Conservation (phyloP, 2,888 invertebrate genomes). For the Sericinus montela region DNA sequence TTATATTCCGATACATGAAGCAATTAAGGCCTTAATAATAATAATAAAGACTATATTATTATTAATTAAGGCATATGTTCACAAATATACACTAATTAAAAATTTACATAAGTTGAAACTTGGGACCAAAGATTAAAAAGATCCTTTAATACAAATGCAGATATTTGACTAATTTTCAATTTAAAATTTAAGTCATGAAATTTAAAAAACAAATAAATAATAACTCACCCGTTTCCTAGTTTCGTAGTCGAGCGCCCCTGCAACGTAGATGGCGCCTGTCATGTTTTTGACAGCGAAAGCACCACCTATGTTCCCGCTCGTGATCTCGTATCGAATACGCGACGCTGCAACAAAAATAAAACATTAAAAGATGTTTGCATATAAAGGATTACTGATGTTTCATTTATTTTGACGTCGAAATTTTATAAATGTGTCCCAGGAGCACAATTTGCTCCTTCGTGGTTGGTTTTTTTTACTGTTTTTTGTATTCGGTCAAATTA, state of each 20-base stretch:
- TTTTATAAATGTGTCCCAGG: slow-evolving; percentile 7
- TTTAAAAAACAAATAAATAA: no score
- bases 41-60: no score
- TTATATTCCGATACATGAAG: no score
- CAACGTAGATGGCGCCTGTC: slow-evolving; percentile 99
- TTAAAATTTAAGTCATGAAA: no score
- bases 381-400: neutral
- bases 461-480: slow-evolving; percentile 4
- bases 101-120: no score
- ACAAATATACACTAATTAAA: no score
- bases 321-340: slow-evolving; percentile 99
- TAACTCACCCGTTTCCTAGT: slow-evolving; percentile 94
- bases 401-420: slow-evolving; percentile 8
- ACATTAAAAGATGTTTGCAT: slow-evolving; percentile 24
- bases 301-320: slow-evolving; percentile 98
- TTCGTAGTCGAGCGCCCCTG: slow-evolving; percentile 97
- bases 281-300: slow-evolving; percentile 98
- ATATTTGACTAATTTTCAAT: no score
- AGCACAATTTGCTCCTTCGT: slow-evolving; percentile 6
- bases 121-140: no score
- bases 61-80: no score
- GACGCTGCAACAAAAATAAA: slow-evolving; percentile 85
- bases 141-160: no score
- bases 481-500: no score
- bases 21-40: no score